These are phyloP conservation scores for Pasiphila rectangulata DNA, from an alignment of 2,888 invertebrate genomes.

Conservation along the genomic window DNA sequence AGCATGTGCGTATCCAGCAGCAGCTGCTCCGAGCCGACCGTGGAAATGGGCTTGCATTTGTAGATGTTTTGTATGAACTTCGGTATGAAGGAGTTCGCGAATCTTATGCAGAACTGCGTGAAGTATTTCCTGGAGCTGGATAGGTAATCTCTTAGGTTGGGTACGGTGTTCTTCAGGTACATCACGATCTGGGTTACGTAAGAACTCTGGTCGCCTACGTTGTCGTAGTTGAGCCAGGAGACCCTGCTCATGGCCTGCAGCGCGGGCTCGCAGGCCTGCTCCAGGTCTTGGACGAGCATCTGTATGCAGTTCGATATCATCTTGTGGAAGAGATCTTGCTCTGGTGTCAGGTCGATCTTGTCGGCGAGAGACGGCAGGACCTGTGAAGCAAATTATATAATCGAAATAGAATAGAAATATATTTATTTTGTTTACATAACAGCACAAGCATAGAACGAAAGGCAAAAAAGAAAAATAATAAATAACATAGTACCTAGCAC, in stretches of 20 bases:
- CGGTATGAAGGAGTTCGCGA: conserved; percentile 96
- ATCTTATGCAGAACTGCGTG: conserved; percentile 98
- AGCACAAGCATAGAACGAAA: too few species aligned
- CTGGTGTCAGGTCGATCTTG: conserved; percentile 89
- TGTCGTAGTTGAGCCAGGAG: conserved; percentile 95
- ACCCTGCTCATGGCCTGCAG: conserved; percentile 95
- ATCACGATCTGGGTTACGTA: conserved; percentile 95
- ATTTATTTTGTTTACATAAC: too few species aligned
- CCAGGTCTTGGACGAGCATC: conserved; percentile 94
- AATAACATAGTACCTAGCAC: too few species aligned
- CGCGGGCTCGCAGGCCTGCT: conserved; percentile 95
- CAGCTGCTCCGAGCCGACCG: conserved; percentile 96
- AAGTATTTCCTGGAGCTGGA: conserved; percentile 97
- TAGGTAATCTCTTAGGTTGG: conserved; percentile 93
- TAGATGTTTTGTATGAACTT: conserved; percentile 95
- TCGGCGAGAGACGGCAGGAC: conserved; percentile 85
- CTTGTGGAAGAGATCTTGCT: conserved; percentile 94
- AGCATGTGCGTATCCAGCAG: conserved; percentile 96
- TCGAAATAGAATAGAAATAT: too few species aligned
- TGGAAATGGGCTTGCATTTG: conserved; percentile 93
- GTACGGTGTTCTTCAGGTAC: conserved; percentile 92
- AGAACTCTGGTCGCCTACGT: conserved; percentile 97
- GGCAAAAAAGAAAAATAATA: too few species aligned
- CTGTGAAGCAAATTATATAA: neutral
- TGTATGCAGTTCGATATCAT: conserved; percentile 91